Conservation (phyloP, 1,140 invertebrate species). For the Bombus polaris region DNA sequence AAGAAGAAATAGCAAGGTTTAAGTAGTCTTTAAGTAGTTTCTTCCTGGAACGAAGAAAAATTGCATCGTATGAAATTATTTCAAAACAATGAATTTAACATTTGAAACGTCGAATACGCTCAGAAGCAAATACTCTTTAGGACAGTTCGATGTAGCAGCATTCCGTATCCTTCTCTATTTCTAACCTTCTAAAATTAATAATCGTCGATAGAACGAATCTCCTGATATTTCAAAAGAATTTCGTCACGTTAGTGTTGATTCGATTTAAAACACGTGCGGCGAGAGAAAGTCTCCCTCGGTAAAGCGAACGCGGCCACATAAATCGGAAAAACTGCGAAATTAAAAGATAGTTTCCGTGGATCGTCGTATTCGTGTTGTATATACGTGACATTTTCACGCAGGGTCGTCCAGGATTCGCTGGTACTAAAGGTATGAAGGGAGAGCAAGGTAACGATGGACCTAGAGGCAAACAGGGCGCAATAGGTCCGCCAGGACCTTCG, state of each 20-base stretch:
- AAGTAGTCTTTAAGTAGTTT: no score
- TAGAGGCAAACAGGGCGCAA: conserved; percentile 80
- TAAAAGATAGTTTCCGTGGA: neutral
- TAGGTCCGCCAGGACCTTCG: conserved; percentile 84
- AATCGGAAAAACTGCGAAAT: neutral
- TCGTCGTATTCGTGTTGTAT: conserved; percentile 9
- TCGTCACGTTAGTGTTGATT: neutral
- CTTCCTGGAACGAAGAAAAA: no score
- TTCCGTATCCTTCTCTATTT: no score
- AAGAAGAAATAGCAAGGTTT: no score
- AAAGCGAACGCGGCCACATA: neutral
- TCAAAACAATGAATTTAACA: no score
- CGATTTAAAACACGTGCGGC: neutral
- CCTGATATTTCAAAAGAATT: no score
- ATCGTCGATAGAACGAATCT: no score
- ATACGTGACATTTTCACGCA: conserved; percentile 40
- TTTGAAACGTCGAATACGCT: no score
- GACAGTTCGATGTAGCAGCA: no score
- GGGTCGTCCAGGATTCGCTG: conserved; percentile 79
- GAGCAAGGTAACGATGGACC: conserved; percentile 81
- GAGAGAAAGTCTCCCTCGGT: neutral
- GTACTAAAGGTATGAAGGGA: conserved; percentile 85
- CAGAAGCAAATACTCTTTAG: no score
- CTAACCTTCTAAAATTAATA: no score
- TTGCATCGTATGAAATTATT: no score